phyloP scores from a whole-genome alignment of 2,797 vertebrate genomes.

The Premnoplex brunnescens region DNA sequence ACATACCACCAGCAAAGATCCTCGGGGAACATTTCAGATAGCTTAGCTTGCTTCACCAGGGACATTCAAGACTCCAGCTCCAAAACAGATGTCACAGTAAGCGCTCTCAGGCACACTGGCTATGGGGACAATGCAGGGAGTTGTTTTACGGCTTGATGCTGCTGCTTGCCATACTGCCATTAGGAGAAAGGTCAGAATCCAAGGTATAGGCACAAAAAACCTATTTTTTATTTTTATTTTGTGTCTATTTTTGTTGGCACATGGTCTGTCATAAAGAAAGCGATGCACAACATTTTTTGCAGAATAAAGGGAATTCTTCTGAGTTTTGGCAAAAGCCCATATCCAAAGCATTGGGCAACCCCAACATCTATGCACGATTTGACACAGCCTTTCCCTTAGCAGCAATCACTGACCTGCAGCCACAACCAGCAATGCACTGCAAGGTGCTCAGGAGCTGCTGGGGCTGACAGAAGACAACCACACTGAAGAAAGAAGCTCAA shows the following conservation, averaged over 20 bases:
- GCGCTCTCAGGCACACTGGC: background rate
- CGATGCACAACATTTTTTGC: background rate
- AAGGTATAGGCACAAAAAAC: background rate
- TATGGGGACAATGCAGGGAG: constrained; percentile 20
- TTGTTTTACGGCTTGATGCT: background rate
- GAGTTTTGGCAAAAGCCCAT: background rate
- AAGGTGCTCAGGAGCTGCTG: background rate
- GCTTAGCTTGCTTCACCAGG: constrained; percentile 52
- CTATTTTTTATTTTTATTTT: background rate
- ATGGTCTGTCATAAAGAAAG: background rate
- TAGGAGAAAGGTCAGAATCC: constrained; percentile 7
- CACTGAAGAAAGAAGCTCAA: background rate
- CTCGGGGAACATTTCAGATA: constrained; percentile 41
- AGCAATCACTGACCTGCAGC: background rate
- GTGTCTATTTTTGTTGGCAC: background rate
- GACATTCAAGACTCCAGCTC: background rate
- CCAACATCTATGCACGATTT: background rate
- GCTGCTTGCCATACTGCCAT: background rate
- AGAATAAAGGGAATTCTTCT: background rate
- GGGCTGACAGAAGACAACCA: background rate
- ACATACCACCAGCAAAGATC: constrained; percentile 63
- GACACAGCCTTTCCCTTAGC: background rate
- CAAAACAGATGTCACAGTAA: constrained; percentile 51
- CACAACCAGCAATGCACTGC: background rate
- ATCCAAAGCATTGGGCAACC: background rate